Evolutionary conservation across 1,140 invertebrate species (phyloP).

Genomic region (Bombus picipes): DNA sequence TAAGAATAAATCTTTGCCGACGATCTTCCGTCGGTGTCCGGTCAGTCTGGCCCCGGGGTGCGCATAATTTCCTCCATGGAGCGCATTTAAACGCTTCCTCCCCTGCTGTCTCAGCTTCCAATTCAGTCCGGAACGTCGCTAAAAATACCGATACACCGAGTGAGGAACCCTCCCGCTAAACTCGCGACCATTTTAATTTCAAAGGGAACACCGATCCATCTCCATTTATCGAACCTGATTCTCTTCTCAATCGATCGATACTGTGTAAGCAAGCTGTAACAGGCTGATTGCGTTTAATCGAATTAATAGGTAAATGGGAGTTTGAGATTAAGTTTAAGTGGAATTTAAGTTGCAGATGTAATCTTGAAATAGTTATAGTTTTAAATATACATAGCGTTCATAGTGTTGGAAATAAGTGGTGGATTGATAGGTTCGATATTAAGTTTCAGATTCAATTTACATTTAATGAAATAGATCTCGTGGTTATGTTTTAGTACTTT

Average conservation of each 20-base stretch:
- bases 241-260: background rate
- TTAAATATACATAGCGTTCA: too few relatives aligned
- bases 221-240: background rate
- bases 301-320: too few relatives aligned
- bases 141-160: slow-evolving; percentile 40
- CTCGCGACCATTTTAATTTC: slow-evolving; percentile 5
- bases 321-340: too few relatives aligned
- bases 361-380: too few relatives aligned
- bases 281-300: too few relatives aligned
- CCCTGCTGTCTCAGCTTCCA: slow-evolving; percentile 44
- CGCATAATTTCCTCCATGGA: slow-evolving; percentile 39
- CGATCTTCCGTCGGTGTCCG: background rate
- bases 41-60: slow-evolving; percentile 1
- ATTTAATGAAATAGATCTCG: too few relatives aligned
- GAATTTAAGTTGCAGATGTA: too few relatives aligned
- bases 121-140: slow-evolving; percentile 45
- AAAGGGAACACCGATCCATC: background rate
- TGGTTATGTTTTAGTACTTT: too few relatives aligned
- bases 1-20: slow-evolving; percentile 37
- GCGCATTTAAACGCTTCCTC: slow-evolving; percentile 39
- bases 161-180: background rate
- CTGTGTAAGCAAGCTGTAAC: too few relatives aligned
- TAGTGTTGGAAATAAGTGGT: too few relatives aligned
- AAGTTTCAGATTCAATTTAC: too few relatives aligned
- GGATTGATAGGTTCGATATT: too few relatives aligned